phyloP scores from a whole-genome alignment of 2,113 vertebrate species.

The Paradoxurus hermaphroditus region DNA sequence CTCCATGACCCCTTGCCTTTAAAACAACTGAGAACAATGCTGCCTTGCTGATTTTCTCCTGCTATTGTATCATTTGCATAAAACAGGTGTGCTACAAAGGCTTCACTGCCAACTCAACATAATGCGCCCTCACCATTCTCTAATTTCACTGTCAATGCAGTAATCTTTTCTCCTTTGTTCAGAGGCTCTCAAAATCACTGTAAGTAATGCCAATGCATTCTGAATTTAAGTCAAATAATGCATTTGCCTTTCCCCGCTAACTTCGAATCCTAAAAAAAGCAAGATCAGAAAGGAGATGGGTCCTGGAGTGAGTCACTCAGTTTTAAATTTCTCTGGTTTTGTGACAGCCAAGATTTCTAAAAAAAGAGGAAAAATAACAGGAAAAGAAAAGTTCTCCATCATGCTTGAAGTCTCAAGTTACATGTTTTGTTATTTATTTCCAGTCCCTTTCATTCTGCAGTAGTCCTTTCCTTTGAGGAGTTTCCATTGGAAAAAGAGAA shows the following conservation, averaged over 20 bases:
- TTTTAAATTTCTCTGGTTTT: conserved; percentile 1
- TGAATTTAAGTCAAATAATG: conserved; percentile 51
- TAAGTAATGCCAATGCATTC: background rate
- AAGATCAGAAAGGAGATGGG: conserved; percentile 23
- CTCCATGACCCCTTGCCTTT: conserved; percentile 49
- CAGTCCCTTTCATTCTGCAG: background rate
- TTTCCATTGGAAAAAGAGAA: background rate
- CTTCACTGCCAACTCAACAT: conserved; percentile 11
- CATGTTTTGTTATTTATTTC: background rate
- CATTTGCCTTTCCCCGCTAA: background rate
- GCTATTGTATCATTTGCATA: conserved; percentile 28
- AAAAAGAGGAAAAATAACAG: conserved; percentile 9
- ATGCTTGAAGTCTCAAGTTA: background rate
- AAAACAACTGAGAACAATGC: conserved; percentile 38
- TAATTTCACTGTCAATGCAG: conserved; percentile 45
- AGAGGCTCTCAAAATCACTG: conserved; percentile 10
- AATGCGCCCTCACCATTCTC: background rate
- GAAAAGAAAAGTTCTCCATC: background rate
- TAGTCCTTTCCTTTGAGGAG: background rate
- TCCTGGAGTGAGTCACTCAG: background rate
- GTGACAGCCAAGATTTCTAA: conserved; percentile 33
- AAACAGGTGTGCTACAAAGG: conserved; percentile 10
- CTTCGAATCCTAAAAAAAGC: conserved; percentile 26
- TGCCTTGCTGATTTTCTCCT: background rate
- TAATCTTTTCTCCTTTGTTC: conserved; percentile 26